These are phyloP conservation scores for Catamblyrhynchus diadema DNA, from an alignment of 2,797 vertebrate species.

Conservation along the genomic window DNA sequence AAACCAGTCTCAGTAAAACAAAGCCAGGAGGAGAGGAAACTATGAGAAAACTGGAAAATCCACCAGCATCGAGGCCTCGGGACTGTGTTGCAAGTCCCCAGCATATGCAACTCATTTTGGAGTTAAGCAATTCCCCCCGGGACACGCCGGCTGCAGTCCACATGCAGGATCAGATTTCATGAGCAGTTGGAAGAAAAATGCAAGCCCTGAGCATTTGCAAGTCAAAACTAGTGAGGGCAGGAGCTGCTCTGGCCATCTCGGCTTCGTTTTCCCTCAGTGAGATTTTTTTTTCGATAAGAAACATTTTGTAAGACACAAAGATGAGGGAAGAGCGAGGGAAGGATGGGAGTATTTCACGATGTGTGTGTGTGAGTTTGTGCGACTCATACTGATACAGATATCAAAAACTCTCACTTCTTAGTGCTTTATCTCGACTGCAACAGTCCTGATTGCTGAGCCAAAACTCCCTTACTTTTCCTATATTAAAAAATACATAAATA, in stretches of 20 bases:
- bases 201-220: slow-evolving; percentile 75
- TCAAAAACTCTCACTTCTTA: not conserved
- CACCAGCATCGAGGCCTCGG: slow-evolving; percentile 61
- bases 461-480: not conserved
- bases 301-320: slow-evolving; percentile 37
- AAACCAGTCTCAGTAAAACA: slow-evolving; percentile 38
- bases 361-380: not conserved
- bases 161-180: slow-evolving; percentile 76
- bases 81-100: slow-evolving; percentile 65
- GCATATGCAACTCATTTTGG: slow-evolving; percentile 81
- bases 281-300: slow-evolving; percentile 46
- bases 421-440: not conserved
- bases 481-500: not conserved
- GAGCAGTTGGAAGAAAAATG: slow-evolving; percentile 76
- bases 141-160: slow-evolving; percentile 72
- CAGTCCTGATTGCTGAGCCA: not conserved
- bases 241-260: slow-evolving; percentile 54
- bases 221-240: slow-evolving; percentile 75
- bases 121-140: slow-evolving; percentile 76
- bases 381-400: not conserved
- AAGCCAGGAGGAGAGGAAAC: slow-evolving; percentile 71
- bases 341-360: not conserved
- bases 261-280: not conserved
- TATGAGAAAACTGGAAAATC: slow-evolving; percentile 75
- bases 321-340: not conserved